Evolutionary conservation across 2,888 invertebrate species (phyloP), one percentile per base, ranked within the genome.

Genomic region (Cyaniris semiargus): DNA sequence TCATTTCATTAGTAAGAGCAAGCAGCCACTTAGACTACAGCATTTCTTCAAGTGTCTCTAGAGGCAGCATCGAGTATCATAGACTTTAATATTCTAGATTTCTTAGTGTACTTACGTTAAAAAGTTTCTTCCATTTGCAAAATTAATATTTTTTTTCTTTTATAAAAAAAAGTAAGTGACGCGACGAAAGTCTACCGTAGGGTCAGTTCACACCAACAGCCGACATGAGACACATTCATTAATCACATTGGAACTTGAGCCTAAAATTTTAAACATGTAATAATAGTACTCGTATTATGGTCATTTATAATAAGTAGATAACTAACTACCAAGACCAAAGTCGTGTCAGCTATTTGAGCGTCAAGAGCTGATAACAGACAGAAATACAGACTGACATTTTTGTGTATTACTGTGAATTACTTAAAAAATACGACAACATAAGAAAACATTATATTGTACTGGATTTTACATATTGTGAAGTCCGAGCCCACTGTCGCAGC

Each of bases 31-130:
- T 23, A 23, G 23, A 60, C 60, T 58, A 21, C 21, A 58, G 21
- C 8, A 58, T 58, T 58, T 58, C 58, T 21, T 60, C 13, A 23
- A 60, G 60, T 60, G 60, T 60, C 60, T 60, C 60, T 60, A 60
- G 23, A 60, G 60, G 60, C 60, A 23, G 3, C 60, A 60, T 60
- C 60, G 23, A 60, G 58, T 21, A 58, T 58, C 56, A 8, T 1
- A 58, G 60, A 60, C 23, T 60, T 60, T 60, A 23, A 23, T 60
- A 60, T 23, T 60, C 60, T 60, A 60, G 60, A 60, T 21, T 23
- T 60, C 60, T 60, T 10, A 58, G 21, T 21, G 8, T 21, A 58
- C n/a, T 23, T 13, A 58, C n/a, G 60, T 13, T 8, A n/a, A n/a
- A 56, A 58, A 58, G n/a, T 58, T 3, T 21, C 21, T 21, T 3